phyloP scores from a whole-genome alignment of 2,113 vertebrate species.

The Spheniscus mendiculus region DNA sequence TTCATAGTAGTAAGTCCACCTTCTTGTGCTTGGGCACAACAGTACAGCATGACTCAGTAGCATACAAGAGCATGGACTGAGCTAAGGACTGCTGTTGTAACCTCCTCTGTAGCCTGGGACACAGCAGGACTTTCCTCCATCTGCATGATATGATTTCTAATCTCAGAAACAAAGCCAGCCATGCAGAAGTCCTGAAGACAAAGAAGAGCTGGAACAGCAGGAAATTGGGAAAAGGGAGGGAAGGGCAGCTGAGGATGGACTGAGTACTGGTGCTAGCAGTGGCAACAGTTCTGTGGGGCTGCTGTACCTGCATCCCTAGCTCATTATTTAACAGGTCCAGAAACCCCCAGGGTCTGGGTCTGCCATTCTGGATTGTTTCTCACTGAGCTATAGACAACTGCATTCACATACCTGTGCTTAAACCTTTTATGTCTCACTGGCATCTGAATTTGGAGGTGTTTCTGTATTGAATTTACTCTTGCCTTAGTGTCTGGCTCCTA shows the following conservation, averaged over 20 bases:
- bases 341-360: background rate
- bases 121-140: background rate
- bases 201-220: background rate
- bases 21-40: background rate
- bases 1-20: background rate
- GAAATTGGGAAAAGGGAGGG: background rate
- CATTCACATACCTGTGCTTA: background rate
- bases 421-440: background rate
- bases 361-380: background rate
- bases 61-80: background rate
- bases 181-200: background rate
- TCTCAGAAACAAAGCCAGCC: background rate
- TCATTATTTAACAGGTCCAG: background rate
- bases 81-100: background rate
- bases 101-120: background rate
- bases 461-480: background rate
- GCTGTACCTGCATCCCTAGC: background rate
- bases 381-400: background rate
- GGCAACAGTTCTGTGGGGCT: background rate
- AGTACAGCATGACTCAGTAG: background rate
- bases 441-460: background rate
- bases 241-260: background rate
- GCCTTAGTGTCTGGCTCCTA: background rate
- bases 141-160: background rate
- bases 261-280: background rate